Conservation (phyloP, 2,113 vertebrate species). For the Phaethornis superciliosus region DNA sequence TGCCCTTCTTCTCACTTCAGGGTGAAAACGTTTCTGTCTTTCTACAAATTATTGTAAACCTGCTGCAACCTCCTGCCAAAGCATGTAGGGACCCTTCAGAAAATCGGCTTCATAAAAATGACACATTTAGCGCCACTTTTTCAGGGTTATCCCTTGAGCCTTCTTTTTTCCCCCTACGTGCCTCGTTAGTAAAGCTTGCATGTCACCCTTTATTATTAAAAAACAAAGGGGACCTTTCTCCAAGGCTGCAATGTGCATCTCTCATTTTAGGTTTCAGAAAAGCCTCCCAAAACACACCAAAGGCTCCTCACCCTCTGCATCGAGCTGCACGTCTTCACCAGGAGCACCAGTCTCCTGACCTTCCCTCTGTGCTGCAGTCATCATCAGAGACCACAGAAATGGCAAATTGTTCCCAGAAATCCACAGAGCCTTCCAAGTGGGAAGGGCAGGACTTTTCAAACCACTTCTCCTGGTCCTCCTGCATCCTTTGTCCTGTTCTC, state of each 20-base stretch:
- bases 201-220: conserved; percentile 60
- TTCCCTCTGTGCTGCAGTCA: not conserved
- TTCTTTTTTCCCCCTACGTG: not conserved
- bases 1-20: conserved; percentile 59
- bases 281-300: not conserved
- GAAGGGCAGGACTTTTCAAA: not conserved
- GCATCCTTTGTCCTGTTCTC: not conserved
- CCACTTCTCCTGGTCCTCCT: not conserved
- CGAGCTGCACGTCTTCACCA: not conserved
- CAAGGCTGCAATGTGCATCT: conserved; percentile 37
- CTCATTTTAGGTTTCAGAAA: conserved; percentile 13
- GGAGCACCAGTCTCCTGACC: not conserved
- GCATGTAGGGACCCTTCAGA: conserved; percentile 59
- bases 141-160: conserved; percentile 58
- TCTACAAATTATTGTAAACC: conserved; percentile 57
- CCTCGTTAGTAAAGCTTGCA: conserved; percentile 50
- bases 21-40: conserved; percentile 45
- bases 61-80: conserved; percentile 71
- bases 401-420: not conserved
- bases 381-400: not conserved
- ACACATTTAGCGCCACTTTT: conserved; percentile 62
- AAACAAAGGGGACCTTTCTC: conserved; percentile 47
- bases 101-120: conserved; percentile 61
- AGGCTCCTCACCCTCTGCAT: not conserved
- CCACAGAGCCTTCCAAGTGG: not conserved